phyloP scores from a whole-genome alignment of 2,888 invertebrate genomes.

The Hydropsyche betteni region DNA sequence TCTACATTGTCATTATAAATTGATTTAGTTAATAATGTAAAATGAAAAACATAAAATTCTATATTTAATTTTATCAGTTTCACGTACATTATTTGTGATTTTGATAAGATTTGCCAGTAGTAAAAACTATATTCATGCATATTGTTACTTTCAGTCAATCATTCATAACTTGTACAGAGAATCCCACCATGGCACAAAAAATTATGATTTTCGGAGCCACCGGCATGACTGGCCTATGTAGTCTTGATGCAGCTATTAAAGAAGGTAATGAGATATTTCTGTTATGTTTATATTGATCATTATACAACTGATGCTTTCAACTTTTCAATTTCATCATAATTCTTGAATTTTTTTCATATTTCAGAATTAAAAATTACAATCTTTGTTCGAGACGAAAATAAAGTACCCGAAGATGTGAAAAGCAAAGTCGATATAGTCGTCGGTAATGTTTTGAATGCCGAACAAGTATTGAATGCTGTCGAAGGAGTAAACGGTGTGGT shows the following conservation, averaged over 20 bases:
- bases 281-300: not conserved
- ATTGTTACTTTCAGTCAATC: not conserved
- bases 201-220: slow-evolving; percentile 86
- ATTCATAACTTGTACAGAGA: not conserved
- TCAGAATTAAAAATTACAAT: slow-evolving; percentile 77
- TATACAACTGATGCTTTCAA: no score
- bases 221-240: slow-evolving; percentile 83
- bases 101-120: no score
- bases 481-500: slow-evolving; percentile 77
- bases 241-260: slow-evolving; percentile 77
- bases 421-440: slow-evolving; percentile 74
- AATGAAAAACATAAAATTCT: no score
- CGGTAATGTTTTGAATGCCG: slow-evolving; percentile 75
- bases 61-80: no score
- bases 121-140: not conserved
- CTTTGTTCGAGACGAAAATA: slow-evolving; percentile 77
- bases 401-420: slow-evolving; percentile 73
- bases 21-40: no score
- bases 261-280: slow-evolving; percentile 69
- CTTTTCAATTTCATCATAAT: not conserved
- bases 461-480: slow-evolving; percentile 76
- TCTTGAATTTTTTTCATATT: slow-evolving; percentile 28
- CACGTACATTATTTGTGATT: no score
- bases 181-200: slow-evolving; percentile 69
- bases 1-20: no score